Base-by-base conservation (phyloP, 2,113 vertebrate genomes). In the Acanthochromis polyacanthus region DNA sequence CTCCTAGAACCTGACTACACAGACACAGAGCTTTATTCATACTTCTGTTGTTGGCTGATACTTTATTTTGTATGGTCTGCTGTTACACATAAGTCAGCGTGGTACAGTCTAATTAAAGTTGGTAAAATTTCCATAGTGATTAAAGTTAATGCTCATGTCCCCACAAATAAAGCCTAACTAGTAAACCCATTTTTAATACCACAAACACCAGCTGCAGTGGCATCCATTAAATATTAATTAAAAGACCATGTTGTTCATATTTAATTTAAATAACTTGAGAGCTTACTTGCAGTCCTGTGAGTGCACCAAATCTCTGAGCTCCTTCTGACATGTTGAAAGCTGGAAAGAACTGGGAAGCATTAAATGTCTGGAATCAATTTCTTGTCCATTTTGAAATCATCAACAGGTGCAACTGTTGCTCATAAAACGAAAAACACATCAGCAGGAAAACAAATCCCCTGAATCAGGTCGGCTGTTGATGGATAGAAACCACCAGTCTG, bases 351-450 rank as follows among this genome's bases (percentile, higher is more conserved):
- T 30, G 20, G n/a, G 38, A 48, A 25, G 4, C 23, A 51, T 73
- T 15, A 28, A 78, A 68, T 15, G 71, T 82, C 76, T 87, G 85
- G 66, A 79, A 66, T 71, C 58, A 60, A 76, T 81, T 71, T 74
- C 20, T 59, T 59, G 51, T 85, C 61, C 76, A 40, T 76, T 79
- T 81, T 73, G 11, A 80, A 88, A 85, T 85, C 76, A 45, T 40
- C 67, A 80, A 15, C 88, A 83, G 80, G 83, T 85, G 80, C 5
- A 76, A 81, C 58, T 43, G 10, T 23, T 20, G 15, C 16, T 53
- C 10, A 7, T 40, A 20, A 71, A 79, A 53, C 62, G 36, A 9
- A 45, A 67, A 72, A 76, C 58, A 78, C 53, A 66, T 30, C 52
- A 4, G n/a, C 23, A 40, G 48, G 25, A 4, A 61, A 55, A 66